Evolutionary conservation across 1,140 invertebrate species (phyloP).

Genomic region (Charaxes varanes): DNA sequence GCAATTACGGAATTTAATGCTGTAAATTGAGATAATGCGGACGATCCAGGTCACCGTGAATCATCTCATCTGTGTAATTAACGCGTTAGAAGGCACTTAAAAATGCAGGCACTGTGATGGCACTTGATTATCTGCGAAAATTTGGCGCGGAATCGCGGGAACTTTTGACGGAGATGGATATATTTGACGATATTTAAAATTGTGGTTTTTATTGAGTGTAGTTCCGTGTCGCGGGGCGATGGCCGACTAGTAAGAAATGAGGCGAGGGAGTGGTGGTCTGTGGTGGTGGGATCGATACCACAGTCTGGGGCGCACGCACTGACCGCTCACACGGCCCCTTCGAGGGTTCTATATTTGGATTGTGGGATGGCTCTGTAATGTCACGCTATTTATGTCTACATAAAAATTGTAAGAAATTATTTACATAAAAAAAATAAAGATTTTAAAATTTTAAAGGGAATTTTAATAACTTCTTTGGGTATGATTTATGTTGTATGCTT

Average conservation of each 20-base stretch:
- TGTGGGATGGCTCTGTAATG: constrained; percentile 23
- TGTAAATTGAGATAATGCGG: constrained; percentile 46
- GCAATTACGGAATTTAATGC: constrained; percentile 46
- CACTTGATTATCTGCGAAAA: constrained; percentile 6
- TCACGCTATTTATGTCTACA: too few relatives aligned
- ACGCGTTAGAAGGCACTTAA: constrained; percentile 21
- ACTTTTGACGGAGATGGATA: constrained; percentile 20
- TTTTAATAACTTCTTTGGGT: too few relatives aligned
- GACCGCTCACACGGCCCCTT: constrained; percentile 44
- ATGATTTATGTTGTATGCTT: too few relatives aligned
- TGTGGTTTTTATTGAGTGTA: constrained; percentile 29
- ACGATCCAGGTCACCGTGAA: constrained; percentile 39
- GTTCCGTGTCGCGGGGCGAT: constrained; percentile 54
- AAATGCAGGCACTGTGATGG: constrained; percentile 9
- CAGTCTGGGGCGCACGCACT: constrained; percentile 64
- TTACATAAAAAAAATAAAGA: too few relatives aligned
- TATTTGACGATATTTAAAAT: constrained; percentile 24
- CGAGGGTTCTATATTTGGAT: constrained; percentile 44
- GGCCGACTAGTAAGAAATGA: constrained; percentile 54
- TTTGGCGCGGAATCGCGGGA: constrained; percentile 13
- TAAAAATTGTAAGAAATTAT: too few relatives aligned
- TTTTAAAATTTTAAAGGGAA: too few relatives aligned
- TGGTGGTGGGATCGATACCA: constrained; percentile 67
- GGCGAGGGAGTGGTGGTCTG: constrained; percentile 55
- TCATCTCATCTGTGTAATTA: constrained; percentile 44